Evolutionary conservation across 2,888 invertebrate species (phyloP), one percentile per base, ranked within the genome.

Genomic region (Tolmerus cingulatus): DNA sequence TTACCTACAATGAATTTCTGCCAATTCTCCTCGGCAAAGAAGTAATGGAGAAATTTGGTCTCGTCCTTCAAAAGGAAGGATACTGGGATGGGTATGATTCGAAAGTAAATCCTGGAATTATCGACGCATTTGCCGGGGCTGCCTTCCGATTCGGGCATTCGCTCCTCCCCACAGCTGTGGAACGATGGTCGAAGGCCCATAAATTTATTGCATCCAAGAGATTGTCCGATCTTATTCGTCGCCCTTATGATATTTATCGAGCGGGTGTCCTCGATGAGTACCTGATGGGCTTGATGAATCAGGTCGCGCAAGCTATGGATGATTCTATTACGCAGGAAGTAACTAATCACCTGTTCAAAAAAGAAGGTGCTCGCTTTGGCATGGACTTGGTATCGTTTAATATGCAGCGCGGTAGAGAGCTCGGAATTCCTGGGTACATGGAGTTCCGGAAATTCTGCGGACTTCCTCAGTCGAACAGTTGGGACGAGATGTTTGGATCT

Each of bases 231-330:
- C 94, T 98, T 87, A 97, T 98, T 91, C 95, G 97, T 90, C 95
- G 97, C 90, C 98, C 98, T 0, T 97, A 96, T 91, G 97, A 98
- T 92, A 93, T 98, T 89, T 98, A 98, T 93, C 94, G 97, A 90
- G 97, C 98, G 23, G 97, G 98, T 87, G 96, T 97, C 4, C 93
- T 98, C 43, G 98, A 98, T 91, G 97, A 98, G 93, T 98, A 98
- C 91, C 95, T 98, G 51, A 97, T 97, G 96, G 98, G 98, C 55
- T 93, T 98, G 89, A 96, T 97, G 96, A 98, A 98, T 92, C 98
- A 98, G 93, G 97, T 97, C 30, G 97, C 98, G 1, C 97, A 98
- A 92, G 97, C 97, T 91, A 97, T 98, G 97, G 98, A 98, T 91
- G 97, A 98, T 92, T 97, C 97, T 0, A 97, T 98, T 89, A 98